These are phyloP conservation scores for Denticeps clupeoides DNA, from an alignment of 2,797 vertebrate species.

Conservation along the genomic window DNA sequence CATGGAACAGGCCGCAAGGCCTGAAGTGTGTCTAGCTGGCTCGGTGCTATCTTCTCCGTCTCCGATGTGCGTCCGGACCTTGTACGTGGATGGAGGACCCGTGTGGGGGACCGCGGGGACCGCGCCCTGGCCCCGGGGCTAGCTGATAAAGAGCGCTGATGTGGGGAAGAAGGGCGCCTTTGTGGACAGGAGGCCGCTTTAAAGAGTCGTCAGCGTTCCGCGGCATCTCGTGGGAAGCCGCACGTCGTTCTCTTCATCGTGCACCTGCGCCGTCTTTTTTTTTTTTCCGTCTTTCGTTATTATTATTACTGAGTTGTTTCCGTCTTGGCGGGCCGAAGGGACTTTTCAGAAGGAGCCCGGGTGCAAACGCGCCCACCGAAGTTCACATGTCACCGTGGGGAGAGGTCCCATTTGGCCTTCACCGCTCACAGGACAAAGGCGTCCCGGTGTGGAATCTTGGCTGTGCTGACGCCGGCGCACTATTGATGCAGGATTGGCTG, in stretches of 20 bases:
- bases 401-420: conserved; percentile 14
- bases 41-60: conserved; percentile 70
- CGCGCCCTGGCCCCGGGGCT: conserved; percentile 54
- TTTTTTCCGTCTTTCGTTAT: too few species aligned
- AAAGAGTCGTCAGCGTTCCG: too few species aligned
- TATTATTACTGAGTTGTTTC: too few species aligned
- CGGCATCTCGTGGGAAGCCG: too few species aligned
- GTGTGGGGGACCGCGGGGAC: conserved; percentile 44
- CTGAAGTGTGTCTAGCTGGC: conserved; percentile 63
- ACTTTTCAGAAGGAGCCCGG: too few species aligned
- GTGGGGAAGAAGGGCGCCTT: conserved; percentile 52
- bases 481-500: conserved; percentile 33
- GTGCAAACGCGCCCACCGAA: too few species aligned
- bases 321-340: too few species aligned
- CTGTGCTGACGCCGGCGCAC: conserved; percentile 24
- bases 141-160: conserved; percentile 65
- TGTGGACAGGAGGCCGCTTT: conserved; percentile 38
- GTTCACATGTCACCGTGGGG: too few species aligned
- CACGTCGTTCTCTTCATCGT: conserved; percentile 13
- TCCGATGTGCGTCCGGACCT: conserved; percentile 61
- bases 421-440: conserved; percentile 26
- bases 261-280: conserved; percentile 9
- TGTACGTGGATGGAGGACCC: conserved; percentile 64
- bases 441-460: conserved; percentile 10
- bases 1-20: conserved; percentile 48